A percentile compares a stretch with the other conserved stretches of the same genome.
Evolutionary conservation across 2,888 invertebrate species (phyloP).

Genomic region (Nephrotoma flavescens): DNA sequence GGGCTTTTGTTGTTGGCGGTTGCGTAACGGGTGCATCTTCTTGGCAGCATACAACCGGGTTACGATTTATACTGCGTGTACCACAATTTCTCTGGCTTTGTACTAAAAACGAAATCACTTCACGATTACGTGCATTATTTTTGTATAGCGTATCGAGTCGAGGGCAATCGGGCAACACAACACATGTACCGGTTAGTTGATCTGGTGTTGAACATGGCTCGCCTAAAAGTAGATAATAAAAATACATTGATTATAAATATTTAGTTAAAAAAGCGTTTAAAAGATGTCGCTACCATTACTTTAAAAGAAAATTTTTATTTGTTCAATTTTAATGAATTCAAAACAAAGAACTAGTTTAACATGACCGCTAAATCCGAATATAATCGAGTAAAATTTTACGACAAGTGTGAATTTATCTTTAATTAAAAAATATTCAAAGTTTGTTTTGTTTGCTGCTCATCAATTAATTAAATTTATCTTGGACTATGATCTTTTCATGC

Average conservation of each 20-base stretch:
- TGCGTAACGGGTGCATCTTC: neutral
- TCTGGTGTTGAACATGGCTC: conserved; percentile 26
- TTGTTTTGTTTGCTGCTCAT: no score
- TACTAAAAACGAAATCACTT: conserved; percentile 22
- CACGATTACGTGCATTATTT: conserved; percentile 15
- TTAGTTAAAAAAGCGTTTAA: neutral
- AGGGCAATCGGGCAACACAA: conserved; percentile 23
- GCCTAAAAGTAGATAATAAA: conserved; percentile 6
- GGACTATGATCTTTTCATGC: neutral
- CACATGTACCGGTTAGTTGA: conserved; percentile 24
- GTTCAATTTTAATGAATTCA: neutral
- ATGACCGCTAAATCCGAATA: neutral
- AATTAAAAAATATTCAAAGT: neutral
- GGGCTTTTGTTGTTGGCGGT: conserved; percentile 1
- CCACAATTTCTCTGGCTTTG: conserved; percentile 24
- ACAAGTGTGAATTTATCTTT: neutral
- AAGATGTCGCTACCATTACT: neutral
- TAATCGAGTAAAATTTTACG: neutral
- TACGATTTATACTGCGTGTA: conserved; percentile 21
- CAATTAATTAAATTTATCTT: neutral
- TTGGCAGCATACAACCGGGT: conserved; percentile 24
- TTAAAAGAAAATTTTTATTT: neutral
- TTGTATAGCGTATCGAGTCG: conserved; percentile 21
- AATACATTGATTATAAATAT: neutral
- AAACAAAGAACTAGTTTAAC: neutral